Evolutionary conservation across 2,113 vertebrate genomes (phyloP).

Genomic region (Cygnus buccinator): DNA sequence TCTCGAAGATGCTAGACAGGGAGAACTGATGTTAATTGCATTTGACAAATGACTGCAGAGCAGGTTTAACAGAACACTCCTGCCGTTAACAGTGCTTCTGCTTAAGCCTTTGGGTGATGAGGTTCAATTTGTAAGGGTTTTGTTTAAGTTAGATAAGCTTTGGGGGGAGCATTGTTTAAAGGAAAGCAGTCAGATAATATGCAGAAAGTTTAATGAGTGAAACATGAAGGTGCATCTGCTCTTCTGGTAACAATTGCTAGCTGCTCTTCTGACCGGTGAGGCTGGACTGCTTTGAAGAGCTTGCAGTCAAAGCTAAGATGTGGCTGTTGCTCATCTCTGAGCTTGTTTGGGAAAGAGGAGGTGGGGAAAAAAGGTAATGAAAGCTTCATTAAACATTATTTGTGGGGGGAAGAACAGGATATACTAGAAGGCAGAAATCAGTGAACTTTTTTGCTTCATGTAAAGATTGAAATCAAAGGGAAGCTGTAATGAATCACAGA

Average conservation of each 20-base stretch:
- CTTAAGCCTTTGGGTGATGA: neutral
- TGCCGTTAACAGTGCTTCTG: neutral
- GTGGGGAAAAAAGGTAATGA: neutral
- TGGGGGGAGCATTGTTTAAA: neutral
- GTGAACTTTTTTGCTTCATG: neutral
- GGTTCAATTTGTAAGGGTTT: neutral
- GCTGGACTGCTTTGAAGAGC: neutral
- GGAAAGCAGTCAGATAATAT: neutral
- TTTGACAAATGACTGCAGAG: neutral
- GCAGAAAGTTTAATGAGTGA: neutral
- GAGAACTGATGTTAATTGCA: neutral
- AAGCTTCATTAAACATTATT: neutral
- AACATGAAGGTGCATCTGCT: neutral
- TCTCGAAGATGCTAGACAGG: accelerated
- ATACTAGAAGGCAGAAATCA: neutral
- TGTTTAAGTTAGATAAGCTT: neutral
- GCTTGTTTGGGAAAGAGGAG: neutral
- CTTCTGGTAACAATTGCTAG: neutral
- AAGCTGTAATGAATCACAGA: neutral
- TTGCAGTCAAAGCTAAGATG: neutral
- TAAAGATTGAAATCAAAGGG: neutral
- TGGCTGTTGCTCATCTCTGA: neutral
- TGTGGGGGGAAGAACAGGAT: neutral
- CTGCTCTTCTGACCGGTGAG: neutral
- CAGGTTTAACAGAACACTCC: neutral